Evolutionary conservation across 2,888 invertebrate genomes (phyloP), one percentile per base, ranked within the genome.

Genomic region (Dryomyza anilis): DNA sequence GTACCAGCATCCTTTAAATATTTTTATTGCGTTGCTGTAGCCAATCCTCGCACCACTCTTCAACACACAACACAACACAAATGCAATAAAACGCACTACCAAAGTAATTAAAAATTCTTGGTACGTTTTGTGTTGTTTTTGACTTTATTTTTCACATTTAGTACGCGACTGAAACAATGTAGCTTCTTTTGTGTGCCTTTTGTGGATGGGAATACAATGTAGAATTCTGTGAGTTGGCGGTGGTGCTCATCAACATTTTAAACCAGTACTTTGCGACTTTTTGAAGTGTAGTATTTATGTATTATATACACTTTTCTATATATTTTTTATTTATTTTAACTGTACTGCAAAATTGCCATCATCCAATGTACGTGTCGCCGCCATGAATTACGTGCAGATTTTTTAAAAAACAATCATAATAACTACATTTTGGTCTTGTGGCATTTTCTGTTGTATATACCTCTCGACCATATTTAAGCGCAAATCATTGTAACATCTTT

Each of bases 71-170:
- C n/a, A n/a, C n/a, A n/a, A n/a, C n/a, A n/a, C n/a, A n/a, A n/a
- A n/a, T n/a, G n/a, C n/a, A n/a, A n/a, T n/a, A n/a, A n/a, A n/a
- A n/a, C n/a, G n/a, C n/a, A n/a, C n/a, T n/a, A n/a, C n/a, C n/a
- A n/a, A n/a, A n/a, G 19, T 65, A 69, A 69, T 69, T 65, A 67
- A 67, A 69, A 64, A 69, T 67, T 69, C 65, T 50, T 55, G 36
- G 60, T 65, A 65, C 63, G 60, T 45, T 50, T 52, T 52, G 21
- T 39, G 39, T 23, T 36, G 33, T 55, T 55, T 55, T 55, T 19
- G 25, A 36, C 23, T 55, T 36, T 33, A 30, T 21, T 33, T 12
- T 36, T 55, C 29, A 10, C 8, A 33, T 21, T 60, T 21, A 6
- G 14, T 21, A 61, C 36, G 19, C 29, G 39, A 21, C 33, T 7